A percentile compares a stretch with the other conserved stretches of the same genome.
phyloP scores from a whole-genome alignment of 2,113 vertebrate genomes.

The Oncorhynchus mykiss region DNA sequence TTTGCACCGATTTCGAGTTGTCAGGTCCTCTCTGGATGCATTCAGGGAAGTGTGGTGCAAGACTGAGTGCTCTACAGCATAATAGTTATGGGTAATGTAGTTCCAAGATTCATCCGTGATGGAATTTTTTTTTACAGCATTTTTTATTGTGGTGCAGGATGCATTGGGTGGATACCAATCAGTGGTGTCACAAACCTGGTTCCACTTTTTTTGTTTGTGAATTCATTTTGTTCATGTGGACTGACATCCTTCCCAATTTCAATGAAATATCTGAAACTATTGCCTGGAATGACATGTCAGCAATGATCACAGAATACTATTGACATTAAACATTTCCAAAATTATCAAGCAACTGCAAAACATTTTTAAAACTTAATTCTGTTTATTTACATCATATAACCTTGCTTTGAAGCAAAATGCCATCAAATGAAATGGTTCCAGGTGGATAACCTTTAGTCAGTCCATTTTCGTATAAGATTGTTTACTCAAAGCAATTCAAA shows the following conservation, averaged over 20 bases:
- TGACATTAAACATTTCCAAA: conserved; percentile 1
- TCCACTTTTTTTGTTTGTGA: no score
- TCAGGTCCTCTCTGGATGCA: no score
- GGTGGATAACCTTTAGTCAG: conserved; percentile 61
- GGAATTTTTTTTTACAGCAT: no score
- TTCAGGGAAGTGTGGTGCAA: no score
- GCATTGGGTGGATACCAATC: no score
- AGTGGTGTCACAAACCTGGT: no score
- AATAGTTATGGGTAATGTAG: no score
- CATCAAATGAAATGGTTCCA: conserved; percentile 59
- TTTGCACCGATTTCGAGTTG: no score
- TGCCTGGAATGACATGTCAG: not conserved
- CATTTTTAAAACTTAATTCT: conserved; percentile 62
- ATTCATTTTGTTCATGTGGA: no score
- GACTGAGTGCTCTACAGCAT: no score
- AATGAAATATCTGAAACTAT: conserved; percentile 1
- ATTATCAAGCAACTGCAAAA: conserved; percentile 4
- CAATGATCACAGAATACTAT: not conserved
- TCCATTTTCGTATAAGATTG: conserved; percentile 78
- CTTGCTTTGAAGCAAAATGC: conserved; percentile 66
- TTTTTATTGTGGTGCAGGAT: no score
- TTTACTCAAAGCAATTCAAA: conserved; percentile 84
- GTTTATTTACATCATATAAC: conserved; percentile 75
- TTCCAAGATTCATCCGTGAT: no score
- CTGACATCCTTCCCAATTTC: not conserved